These are phyloP conservation scores for Chiloscyllium punctatum DNA, from an alignment of 2,797 vertebrate species.

Conservation along the genomic window DNA sequence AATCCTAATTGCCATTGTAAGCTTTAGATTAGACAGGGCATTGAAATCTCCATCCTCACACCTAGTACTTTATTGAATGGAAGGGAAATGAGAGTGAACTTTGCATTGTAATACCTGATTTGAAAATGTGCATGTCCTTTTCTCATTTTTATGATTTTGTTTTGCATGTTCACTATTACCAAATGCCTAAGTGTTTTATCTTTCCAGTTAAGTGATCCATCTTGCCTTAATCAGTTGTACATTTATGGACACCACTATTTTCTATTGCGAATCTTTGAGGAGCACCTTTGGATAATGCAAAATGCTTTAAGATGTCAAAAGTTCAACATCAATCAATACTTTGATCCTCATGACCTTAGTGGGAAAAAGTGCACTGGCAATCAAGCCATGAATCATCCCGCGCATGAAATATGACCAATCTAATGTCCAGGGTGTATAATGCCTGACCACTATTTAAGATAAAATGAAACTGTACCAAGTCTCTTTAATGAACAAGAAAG, in stretches of 20 bases:
- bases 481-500: too few relatives aligned
- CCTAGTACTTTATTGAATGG: background rate
- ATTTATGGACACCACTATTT: background rate
- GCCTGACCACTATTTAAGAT: too few relatives aligned
- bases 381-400: too few relatives aligned
- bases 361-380: too few relatives aligned
- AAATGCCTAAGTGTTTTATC: background rate
- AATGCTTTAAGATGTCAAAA: background rate
- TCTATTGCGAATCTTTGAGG: background rate
- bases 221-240: background rate
- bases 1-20: slow-evolving; percentile 8
- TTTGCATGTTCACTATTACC: background rate
- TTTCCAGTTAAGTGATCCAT: background rate
- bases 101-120: background rate
- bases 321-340: too few relatives aligned
- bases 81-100: background rate
- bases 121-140: background rate
- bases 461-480: too few relatives aligned
- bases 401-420: too few relatives aligned
- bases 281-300: background rate
- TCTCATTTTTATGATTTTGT: background rate
- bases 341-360: too few relatives aligned
- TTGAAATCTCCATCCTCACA: background rate
- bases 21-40: background rate
- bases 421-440: too few relatives aligned